Evolutionary conservation across 2,797 vertebrate genomes (phyloP), one percentile per base, ranked within the genome.

Genomic region (Anisognathus igniventris): DNA sequence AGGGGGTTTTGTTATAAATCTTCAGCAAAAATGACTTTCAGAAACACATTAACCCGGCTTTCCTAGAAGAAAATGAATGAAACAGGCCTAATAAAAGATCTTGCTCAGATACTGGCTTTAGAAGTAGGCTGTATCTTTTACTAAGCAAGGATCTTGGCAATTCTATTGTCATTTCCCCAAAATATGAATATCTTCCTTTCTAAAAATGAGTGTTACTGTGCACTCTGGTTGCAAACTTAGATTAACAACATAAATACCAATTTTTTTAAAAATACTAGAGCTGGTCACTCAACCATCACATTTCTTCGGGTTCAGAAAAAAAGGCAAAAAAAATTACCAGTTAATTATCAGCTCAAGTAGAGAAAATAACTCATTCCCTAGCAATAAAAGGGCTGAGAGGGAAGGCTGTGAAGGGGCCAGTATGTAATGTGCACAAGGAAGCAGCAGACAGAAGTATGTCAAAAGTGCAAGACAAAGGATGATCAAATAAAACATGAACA

Each of bases 381-480:
- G 67, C 71, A 82, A 84, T 73, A 79, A 91, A 77, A 73, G 30
- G 56, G 31, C 54, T 54, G 66, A 71, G 33, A 91, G 83, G 25
- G 78, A 92, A 75, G 40, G n/a, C 30, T 45, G 56, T 58, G 50
- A 82, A 91, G 40, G 45, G 66, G 60, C 33, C 66, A 45, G 77
- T 54, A 57, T 6, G n/a, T 4, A 60, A 23, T 2, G 14, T 35
- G 60, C 40, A 57, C 35, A 42, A 75, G 24, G 60, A 79, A 79
- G 71, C 40, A 45, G 47, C 67, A 85, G 80, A 84, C 25, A 78
- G 54, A 95, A 76, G n/a, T 39, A 42, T 51, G 56, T 64, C 80
- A 89, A 30, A 95, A 82, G 80, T 28, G 24, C 80, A 93, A 86
- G 90, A 73, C 50, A 70, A 61, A 79, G n/a, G 57, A 92, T 79